Evolutionary conservation across 2,797 vertebrate genomes (phyloP).

Genomic region (Psittacula echo): DNA sequence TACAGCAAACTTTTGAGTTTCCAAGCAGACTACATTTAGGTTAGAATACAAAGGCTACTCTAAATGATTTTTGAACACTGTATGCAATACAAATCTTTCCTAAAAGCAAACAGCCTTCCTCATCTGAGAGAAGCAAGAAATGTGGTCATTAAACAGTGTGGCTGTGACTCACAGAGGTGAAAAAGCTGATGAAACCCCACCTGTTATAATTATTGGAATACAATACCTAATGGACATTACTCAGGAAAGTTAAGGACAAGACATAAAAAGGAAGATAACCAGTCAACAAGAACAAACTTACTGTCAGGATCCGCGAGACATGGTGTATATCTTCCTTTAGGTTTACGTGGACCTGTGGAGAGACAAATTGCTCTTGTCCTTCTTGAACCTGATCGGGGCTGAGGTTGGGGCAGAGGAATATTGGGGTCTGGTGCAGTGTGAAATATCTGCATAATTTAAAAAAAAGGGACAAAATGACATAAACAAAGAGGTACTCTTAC

Average conservation of each 20-base stretch:
- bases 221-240: neutral
- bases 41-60: too few species aligned
- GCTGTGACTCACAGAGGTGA: slow-evolving; percentile 3
- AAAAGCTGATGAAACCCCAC: slow-evolving; percentile 24
- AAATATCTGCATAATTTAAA: slow-evolving; percentile 85
- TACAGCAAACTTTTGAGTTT: neutral
- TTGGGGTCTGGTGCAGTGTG: slow-evolving; percentile 91
- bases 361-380: slow-evolving; percentile 93
- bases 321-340: slow-evolving; percentile 89
- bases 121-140: slow-evolving; percentile 23
- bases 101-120: slow-evolving; percentile 3
- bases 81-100: neutral
- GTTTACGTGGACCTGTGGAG: slow-evolving; percentile 91
- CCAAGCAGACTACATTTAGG: neutral
- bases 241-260: neutral
- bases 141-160: neutral
- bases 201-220: neutral
- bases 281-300: slow-evolving; percentile 79
- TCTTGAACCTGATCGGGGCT: slow-evolving; percentile 86
- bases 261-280: neutral
- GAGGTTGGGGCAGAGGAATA: slow-evolving; percentile 90
- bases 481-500: neutral
- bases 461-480: neutral
- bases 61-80: neutral
- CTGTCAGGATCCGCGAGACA: slow-evolving; percentile 97